Percentiles rank a stretch among this genome's conserved stretches.
These are phyloP conservation scores for Cassiopea andromeda DNA, from an alignment of 30 jellyfish, hydroid and myxozoan species.

Conservation along the genomic window DNA sequence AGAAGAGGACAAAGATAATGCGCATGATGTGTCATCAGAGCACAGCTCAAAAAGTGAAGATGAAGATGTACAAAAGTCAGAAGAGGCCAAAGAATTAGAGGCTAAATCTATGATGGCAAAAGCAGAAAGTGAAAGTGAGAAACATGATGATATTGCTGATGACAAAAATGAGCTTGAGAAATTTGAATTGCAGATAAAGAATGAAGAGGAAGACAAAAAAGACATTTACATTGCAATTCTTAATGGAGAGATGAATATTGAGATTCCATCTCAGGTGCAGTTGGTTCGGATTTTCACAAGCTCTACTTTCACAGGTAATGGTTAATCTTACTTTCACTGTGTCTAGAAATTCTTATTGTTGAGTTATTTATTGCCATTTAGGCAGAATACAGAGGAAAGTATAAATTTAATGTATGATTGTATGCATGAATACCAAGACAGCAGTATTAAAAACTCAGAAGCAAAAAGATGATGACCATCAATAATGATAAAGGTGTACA, in stretches of 20 bases:
- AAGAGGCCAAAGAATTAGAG: not conserved
- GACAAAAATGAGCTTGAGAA: slow-evolving; percentile 11
- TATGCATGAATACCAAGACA: too few species aligned
- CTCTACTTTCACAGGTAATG: slow-evolving; percentile 91
- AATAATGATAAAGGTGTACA: too few species aligned
- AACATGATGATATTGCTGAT: not conserved
- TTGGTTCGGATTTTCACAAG: slow-evolving; percentile 88
- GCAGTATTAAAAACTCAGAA: too few species aligned
- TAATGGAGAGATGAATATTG: slow-evolving; percentile 63
- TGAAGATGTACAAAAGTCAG: not conserved
- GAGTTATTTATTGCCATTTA: too few species aligned
- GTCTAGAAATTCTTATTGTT: not conserved
- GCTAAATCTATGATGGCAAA: not conserved
- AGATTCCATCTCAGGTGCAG: slow-evolving; percentile 81
- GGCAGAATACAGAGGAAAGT: too few species aligned
- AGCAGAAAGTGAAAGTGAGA: not conserved
- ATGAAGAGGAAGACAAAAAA: not conserved
- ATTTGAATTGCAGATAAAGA: slow-evolving; percentile 6
- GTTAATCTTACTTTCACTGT: not conserved
- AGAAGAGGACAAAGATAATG: slow-evolving; percentile 14
- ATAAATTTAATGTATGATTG: too few species aligned
- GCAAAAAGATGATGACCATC: too few species aligned
- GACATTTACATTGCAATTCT: not conserved
- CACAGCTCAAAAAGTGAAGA: not conserved
- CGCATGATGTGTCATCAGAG: not conserved